Conservation (phyloP, 1,140 invertebrate genomes). For the Eumaeus atala region DNA sequence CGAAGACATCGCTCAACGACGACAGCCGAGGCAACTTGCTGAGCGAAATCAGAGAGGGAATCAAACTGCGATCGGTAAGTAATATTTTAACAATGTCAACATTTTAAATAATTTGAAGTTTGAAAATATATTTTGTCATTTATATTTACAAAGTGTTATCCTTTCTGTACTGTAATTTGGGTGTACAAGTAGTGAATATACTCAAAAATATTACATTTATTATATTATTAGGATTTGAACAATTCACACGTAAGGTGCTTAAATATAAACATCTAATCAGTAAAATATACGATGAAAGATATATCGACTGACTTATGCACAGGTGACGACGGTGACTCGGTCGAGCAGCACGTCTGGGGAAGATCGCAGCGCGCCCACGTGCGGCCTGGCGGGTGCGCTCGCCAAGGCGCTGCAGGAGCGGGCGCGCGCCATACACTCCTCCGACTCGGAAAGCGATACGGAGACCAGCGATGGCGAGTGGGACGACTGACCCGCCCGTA, state of each 20-base stretch:
- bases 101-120: no score
- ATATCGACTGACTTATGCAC: neutral
- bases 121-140: no score
- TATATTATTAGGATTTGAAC: no score
- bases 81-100: neutral
- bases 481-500: slow-evolving; percentile 74
- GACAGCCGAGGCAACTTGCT: slow-evolving; percentile 81
- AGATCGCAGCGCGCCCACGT: slow-evolving; percentile 43
- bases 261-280: no score
- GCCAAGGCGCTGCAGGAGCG: slow-evolving; percentile 85
- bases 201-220: no score
- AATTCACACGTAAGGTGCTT: no score
- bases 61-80: slow-evolving; percentile 82
- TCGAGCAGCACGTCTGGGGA: slow-evolving; percentile 35
- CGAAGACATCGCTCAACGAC: slow-evolving; percentile 40
- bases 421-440: slow-evolving; percentile 80
- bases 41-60: slow-evolving; percentile 86
- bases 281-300: no score
- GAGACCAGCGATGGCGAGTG: slow-evolving; percentile 81
- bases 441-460: slow-evolving; percentile 75
- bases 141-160: no score
- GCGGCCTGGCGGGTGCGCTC: slow-evolving; percentile 85
- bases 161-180: no score
- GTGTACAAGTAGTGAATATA: no score
- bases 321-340: slow-evolving; percentile 36